These are phyloP conservation scores for Xerus rutilus DNA, from an alignment of 2,797 vertebrate species.

Conservation along the genomic window DNA sequence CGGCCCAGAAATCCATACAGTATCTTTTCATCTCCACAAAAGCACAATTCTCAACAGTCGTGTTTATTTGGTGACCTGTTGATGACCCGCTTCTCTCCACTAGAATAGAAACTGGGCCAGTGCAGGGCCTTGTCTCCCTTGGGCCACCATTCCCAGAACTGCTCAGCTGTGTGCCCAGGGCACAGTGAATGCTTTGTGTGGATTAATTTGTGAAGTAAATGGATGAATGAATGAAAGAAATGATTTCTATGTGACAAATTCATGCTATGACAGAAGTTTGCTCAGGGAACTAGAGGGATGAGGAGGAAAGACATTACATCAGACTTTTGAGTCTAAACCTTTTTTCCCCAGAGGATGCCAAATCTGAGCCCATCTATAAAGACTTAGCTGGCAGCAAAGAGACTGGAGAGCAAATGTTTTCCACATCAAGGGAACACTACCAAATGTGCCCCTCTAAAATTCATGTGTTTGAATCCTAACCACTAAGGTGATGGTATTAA, in stretches of 20 bases:
- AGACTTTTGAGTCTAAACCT: background rate
- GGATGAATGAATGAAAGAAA: background rate
- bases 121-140: background rate
- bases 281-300: too few relatives aligned
- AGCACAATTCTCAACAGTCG: background rate
- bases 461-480: background rate
- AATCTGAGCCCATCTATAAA: background rate
- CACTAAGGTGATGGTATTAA: background rate
- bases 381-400: background rate
- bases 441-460: background rate
- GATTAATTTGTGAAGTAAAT: background rate
- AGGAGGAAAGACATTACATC: background rate
- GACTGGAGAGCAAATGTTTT: background rate
- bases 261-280: background rate
- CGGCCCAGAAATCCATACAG: background rate
- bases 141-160: background rate
- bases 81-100: background rate
- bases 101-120: background rate
- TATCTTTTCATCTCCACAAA: background rate
- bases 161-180: background rate
- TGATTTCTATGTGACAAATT: background rate
- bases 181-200: background rate
- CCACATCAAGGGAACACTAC: background rate
- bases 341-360: background rate
- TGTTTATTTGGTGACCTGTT: background rate